Percentiles rank a stretch among this genome's conserved stretches.
phyloP scores from a whole-genome alignment of 2,888 invertebrate genomes.

The Leistus spinibarbis region DNA sequence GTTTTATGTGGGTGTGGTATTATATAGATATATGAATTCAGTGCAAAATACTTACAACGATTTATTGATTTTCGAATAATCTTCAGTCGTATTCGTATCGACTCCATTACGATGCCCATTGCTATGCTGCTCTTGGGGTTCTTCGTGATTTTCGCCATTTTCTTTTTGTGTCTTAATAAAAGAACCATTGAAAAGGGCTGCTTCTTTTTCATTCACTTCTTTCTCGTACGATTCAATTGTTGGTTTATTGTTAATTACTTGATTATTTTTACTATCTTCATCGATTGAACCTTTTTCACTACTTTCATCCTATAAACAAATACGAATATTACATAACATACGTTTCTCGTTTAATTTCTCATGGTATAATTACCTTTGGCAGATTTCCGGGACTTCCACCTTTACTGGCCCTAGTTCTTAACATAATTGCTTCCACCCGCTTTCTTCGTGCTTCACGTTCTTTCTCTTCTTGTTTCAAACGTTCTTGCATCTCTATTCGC shows the following conservation, averaged over 20 bases:
- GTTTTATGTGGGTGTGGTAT: no score
- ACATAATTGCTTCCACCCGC: constrained; percentile 92
- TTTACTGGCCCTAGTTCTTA: constrained; percentile 72
- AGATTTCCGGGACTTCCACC: constrained; percentile 22
- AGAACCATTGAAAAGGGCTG: constrained; percentile 34
- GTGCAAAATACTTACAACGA: constrained; percentile 28
- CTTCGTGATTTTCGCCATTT: constrained; percentile 33
- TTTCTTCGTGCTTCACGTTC: constrained; percentile 87
- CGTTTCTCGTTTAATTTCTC: not conserved
- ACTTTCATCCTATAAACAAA: constrained; percentile 20
- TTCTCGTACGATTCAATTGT: constrained; percentile 29
- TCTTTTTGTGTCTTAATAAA: constrained; percentile 32
- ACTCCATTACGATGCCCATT: constrained; percentile 35
- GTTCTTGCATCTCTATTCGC: constrained; percentile 82
- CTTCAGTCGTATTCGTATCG: constrained; percentile 23
- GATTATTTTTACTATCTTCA: constrained; percentile 28
- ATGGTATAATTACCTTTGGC: constrained; percentile 15
- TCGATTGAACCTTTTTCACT: constrained; percentile 27
- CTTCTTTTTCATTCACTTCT: constrained; percentile 31
- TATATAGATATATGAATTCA: no score
- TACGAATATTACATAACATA: not conserved
- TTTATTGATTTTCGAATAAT: constrained; percentile 32
- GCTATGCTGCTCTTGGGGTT: constrained; percentile 18
- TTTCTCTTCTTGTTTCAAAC: constrained; percentile 83
- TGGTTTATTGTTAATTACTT: constrained; percentile 31